Base-by-base conservation (phyloP, 2,888 invertebrate genomes). In the Dexiosoma caninum region DNA sequence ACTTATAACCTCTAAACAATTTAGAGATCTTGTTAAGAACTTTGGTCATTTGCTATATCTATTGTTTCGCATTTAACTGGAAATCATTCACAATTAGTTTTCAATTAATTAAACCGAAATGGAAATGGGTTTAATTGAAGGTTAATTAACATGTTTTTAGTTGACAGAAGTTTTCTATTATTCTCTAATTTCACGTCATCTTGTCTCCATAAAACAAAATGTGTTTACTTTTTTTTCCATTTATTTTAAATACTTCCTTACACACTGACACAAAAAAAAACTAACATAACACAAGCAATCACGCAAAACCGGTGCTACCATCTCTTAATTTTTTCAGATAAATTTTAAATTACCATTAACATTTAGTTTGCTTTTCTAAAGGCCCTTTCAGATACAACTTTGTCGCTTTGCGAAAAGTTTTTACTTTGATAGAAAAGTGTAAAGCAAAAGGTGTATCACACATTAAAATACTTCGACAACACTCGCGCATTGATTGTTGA, bases 11-110 rank as follows among this genome's bases (percentile, higher is more conserved):
- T 4, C 6, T 44, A 19, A 60, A 71, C 4, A 46, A 27, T 51
- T 49, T 19, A 19, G 16, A 60, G 37, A 59, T 9, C 35, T 74
- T 46, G 44, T 66, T 10, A 32, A 49, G 27, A 46, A 2, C 8
- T 35, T 69, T 32, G 40, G 49, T 49, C 35, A 30, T 46, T 7
- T 69, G 16, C 42, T 30, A 9, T 27, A 44, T 23, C 53, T 12
- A 12, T 32, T 51, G 51, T 23, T 44, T 19, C 16, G 16, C 32
- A n/a, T 55, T 49, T 32, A 57, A 64, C 35, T 64, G 27, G 37
- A 81, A 81, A 74, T 72, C 77, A 69, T 59, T 57, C 10, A 59
- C 77, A 81, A 77, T 81, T 77, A 77, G 72, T 77, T 72, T 67
- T 72, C 72, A 77, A 81, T 77, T 77, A 74, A 69, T 49, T 30